phyloP scores from a whole-genome alignment of 2,888 invertebrate genomes.

The Acleris holmiana region DNA sequence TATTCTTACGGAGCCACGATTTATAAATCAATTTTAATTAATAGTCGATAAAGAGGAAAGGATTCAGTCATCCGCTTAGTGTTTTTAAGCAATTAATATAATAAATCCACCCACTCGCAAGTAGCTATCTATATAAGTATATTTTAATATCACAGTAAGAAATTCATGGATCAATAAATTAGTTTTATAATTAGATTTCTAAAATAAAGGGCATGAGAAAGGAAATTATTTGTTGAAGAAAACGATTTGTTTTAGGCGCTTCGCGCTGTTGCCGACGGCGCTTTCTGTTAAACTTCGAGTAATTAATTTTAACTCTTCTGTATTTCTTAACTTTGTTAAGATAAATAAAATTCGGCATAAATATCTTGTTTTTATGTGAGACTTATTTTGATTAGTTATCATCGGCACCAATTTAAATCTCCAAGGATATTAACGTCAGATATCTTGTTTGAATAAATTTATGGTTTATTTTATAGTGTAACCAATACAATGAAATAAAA shows the following conservation, averaged over 20 bases:
- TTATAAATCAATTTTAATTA: background rate
- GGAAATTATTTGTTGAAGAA: background rate
- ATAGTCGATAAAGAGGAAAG: background rate
- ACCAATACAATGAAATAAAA: constrained; percentile 45
- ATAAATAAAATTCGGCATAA: constrained; percentile 16
- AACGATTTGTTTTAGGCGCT: constrained; percentile 25
- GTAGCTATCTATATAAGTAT: background rate
- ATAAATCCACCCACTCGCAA: too few species aligned
- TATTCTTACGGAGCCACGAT: background rate
- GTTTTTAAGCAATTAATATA: background rate
- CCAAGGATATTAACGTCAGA: constrained; percentile 26
- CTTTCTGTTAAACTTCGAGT: constrained; percentile 7
- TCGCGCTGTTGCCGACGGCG: constrained; percentile 15
- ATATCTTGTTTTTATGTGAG: constrained; percentile 11
- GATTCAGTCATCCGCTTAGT: background rate
- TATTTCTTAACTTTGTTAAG: constrained; percentile 20
- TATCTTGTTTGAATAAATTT: constrained; percentile 34
- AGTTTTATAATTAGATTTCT: background rate
- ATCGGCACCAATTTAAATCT: constrained; percentile 20
- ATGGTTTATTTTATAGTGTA: constrained; percentile 28
- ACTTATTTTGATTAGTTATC: constrained; percentile 28
- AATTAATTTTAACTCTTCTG: constrained; percentile 24
- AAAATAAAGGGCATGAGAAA: background rate
- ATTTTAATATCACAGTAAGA: background rate
- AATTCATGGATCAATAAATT: background rate